Evolutionary conservation across 2,888 invertebrate species (phyloP).

Genomic region (Drosophila koepferae): DNA sequence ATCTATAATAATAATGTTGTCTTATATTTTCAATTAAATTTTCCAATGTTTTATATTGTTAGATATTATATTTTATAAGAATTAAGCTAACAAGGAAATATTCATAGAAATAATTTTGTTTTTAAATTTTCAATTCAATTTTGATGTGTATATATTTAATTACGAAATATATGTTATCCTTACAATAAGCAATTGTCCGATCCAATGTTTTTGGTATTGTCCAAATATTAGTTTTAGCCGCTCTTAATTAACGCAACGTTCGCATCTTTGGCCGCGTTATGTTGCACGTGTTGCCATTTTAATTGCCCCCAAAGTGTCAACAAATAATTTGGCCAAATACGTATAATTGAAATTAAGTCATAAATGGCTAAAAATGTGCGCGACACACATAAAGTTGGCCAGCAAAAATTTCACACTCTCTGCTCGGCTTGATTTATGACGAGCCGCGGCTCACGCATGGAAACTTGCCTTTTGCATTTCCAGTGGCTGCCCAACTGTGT

Average conservation of each 20-base stretch:
- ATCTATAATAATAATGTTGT: too few species aligned
- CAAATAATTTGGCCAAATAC: constrained; percentile 78
- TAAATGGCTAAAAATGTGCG: constrained; percentile 76
- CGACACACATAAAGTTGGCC: constrained; percentile 56
- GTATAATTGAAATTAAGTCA: constrained; percentile 80
- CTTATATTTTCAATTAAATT: too few species aligned
- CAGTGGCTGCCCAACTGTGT: constrained; percentile 62
- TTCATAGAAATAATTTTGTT: too few species aligned
- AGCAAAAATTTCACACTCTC: constrained; percentile 75
- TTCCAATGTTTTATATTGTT: too few species aligned
- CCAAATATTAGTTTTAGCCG: neutral
- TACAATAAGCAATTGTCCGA: neutral
- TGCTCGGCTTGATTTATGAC: constrained; percentile 72
- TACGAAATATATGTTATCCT: neutral
- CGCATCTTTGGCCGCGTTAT: constrained; percentile 22
- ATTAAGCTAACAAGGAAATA: too few species aligned
- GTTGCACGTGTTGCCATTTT: constrained; percentile 78
- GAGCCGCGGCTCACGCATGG: constrained; percentile 52
- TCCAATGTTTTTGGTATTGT: neutral
- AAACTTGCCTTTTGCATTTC: constrained; percentile 56
- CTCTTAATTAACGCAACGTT: constrained; percentile 25
- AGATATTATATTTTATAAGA: too few species aligned
- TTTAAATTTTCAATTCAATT: too few species aligned
- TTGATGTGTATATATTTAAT: too few species aligned
- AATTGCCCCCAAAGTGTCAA: constrained; percentile 72